These are phyloP conservation scores for Trichonephila clavipes DNA, from an alignment of 1,140 invertebrate genomes.

Conservation along the genomic window DNA sequence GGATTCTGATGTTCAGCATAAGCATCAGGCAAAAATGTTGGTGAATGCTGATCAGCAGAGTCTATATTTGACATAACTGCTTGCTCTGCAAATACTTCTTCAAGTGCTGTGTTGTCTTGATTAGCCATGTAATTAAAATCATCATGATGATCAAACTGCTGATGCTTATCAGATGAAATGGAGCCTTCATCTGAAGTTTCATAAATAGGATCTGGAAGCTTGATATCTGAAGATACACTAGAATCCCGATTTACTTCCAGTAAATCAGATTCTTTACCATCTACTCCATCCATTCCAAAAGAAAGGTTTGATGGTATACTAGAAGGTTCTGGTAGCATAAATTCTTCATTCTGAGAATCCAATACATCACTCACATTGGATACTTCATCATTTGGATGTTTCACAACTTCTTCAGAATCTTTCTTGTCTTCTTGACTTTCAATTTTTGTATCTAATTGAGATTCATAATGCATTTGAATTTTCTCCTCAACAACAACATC, in stretches of 20 bases:
- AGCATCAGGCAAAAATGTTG: conserved; percentile 4
- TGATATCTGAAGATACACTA: conserved; percentile 57
- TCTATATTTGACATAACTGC: not conserved
- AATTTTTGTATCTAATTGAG: too few relatives aligned
- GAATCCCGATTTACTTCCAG: not conserved
- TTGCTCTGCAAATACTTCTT: conserved; percentile 57
- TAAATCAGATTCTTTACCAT: not conserved
- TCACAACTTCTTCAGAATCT: not conserved
- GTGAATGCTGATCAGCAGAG: not conserved
- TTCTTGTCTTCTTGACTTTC: not conserved
- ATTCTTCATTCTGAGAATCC: not conserved
- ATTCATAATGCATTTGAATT: not conserved
- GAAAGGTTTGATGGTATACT: conserved; percentile 3
- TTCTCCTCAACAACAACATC: not conserved
- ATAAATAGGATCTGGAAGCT: conserved; percentile 70
- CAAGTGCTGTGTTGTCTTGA: not conserved
- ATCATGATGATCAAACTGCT: not conserved
- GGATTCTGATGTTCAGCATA: not conserved
- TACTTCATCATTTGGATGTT: not conserved
- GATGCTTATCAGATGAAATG: conserved; percentile 52
- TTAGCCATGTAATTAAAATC: not conserved
- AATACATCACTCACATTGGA: not conserved
- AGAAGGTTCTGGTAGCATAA: not conserved
- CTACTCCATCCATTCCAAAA: not conserved
- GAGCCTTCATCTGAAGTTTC: conserved; percentile 67